Evolutionary conservation across 2,113 vertebrate species (phyloP).

Genomic region (Notothenia rossii): DNA sequence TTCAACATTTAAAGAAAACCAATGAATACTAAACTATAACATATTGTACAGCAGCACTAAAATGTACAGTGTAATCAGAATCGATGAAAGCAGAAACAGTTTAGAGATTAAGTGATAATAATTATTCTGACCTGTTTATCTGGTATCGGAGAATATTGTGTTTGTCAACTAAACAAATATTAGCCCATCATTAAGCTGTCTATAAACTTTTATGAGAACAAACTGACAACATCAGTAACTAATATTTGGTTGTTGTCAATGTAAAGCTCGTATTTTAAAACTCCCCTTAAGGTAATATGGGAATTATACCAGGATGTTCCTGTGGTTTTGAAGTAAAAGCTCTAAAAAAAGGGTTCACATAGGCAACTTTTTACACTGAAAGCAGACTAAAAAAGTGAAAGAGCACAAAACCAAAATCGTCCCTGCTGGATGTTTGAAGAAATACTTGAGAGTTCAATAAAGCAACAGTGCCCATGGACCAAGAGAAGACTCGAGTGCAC

Average conservation of each 20-base stretch:
- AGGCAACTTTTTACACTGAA: background rate
- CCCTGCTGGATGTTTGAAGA: background rate
- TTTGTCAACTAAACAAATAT: background rate
- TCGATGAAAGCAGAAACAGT: background rate
- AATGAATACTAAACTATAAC: background rate
- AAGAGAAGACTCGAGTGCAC: background rate
- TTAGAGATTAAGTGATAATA: background rate
- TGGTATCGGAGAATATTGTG: background rate
- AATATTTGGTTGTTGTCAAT: background rate
- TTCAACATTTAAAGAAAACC: background rate
- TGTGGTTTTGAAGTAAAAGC: background rate
- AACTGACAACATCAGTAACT: background rate
- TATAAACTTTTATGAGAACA: background rate
- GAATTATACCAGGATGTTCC: background rate
- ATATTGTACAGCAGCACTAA: no score
- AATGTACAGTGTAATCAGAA: background rate
- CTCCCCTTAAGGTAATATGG: background rate
- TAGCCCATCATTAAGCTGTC: background rate
- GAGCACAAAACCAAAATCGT: background rate
- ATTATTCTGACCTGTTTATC: background rate
- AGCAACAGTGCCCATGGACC: background rate
- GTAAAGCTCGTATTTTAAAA: background rate
- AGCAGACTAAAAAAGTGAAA: background rate
- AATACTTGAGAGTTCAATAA: background rate
- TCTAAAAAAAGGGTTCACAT: background rate